Evolutionary conservation across 2,888 invertebrate species (phyloP).

Genomic region (Tineola bisselliella): DNA sequence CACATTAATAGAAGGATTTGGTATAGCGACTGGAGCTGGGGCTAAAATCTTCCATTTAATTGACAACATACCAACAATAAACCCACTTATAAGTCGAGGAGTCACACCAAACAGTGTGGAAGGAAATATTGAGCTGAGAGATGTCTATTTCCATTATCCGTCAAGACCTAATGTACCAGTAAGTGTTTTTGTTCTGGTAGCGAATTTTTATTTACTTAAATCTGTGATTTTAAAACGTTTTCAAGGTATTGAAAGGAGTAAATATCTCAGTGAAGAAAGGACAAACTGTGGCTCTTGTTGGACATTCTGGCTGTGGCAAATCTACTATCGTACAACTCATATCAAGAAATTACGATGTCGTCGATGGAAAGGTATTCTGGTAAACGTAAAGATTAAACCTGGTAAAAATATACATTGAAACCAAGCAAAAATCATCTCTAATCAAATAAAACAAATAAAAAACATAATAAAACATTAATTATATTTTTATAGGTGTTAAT

Average conservation of each 20-base stretch:
- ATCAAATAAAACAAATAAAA: too few species aligned
- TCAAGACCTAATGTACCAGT: slow-evolving; percentile 79
- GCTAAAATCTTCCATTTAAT: slow-evolving; percentile 81
- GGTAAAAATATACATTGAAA: too few species aligned
- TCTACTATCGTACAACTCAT: slow-evolving; percentile 84
- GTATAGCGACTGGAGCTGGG: slow-evolving; percentile 82
- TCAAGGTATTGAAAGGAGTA: slow-evolving; percentile 71
- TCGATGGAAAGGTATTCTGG: slow-evolving; percentile 73
- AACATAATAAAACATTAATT: too few species aligned
- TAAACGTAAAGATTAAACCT: too few species aligned
- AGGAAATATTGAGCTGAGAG: slow-evolving; percentile 77
- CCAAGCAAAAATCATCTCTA: too few species aligned
- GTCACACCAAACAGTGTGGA: slow-evolving; percentile 60
- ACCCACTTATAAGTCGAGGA: slow-evolving; percentile 74
- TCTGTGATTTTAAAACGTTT: slow-evolving; percentile 15
- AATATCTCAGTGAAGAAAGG: slow-evolving; percentile 74
- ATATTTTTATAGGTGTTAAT: slow-evolving; percentile 59
- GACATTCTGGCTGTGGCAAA: slow-evolving; percentile 83
- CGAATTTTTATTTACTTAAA: slow-evolving; percentile 1
- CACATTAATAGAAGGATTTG: slow-evolving; percentile 84
- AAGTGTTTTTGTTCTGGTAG: slow-evolving; percentile 25
- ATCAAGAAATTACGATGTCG: slow-evolving; percentile 82
- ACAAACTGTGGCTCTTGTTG: slow-evolving; percentile 81
- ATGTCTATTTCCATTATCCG: slow-evolving; percentile 84
- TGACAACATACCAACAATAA: slow-evolving; percentile 77